Evolutionary conservation across 1,140 invertebrate genomes (phyloP).

Genomic region (Phymastichus coffea): DNA sequence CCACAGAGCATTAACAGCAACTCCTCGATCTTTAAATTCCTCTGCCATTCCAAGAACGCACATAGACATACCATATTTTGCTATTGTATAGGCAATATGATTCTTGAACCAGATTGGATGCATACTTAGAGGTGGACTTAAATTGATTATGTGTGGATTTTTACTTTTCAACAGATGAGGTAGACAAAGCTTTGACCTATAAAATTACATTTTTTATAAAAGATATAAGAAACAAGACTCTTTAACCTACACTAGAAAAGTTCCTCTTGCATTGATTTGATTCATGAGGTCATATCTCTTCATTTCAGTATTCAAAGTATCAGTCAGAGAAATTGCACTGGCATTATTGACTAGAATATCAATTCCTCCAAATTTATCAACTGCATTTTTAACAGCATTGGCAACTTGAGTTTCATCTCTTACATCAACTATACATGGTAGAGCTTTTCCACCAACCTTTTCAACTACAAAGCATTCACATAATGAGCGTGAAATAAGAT

Average conservation of each 20-base stretch:
- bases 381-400: slow-evolving; percentile 81
- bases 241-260: slow-evolving; percentile 80
- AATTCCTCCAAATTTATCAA: slow-evolving; percentile 93
- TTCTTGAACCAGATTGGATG: slow-evolving; percentile 87
- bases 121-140: slow-evolving; percentile 93
- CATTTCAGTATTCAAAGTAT: slow-evolving; percentile 87
- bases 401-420: slow-evolving; percentile 82
- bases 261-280: slow-evolving; percentile 86
- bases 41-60: slow-evolving; percentile 95
- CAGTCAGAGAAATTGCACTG: slow-evolving; percentile 91
- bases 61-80: slow-evolving; percentile 99
- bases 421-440: slow-evolving; percentile 94
- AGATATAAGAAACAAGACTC: slow-evolving; percentile 12
- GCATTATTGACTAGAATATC: slow-evolving; percentile 97
- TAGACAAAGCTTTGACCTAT: slow-evolving; percentile 87
- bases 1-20: slow-evolving; percentile 98
- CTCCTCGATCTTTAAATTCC: slow-evolving; percentile 80
- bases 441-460: slow-evolving; percentile 82
- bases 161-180: slow-evolving; percentile 86
- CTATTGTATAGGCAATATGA: slow-evolving; percentile 97
- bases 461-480: slow-evolving; percentile 84
- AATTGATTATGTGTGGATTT: slow-evolving; percentile 94
- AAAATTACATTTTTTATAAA: slow-evolving; percentile 35
- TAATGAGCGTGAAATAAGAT: no score
- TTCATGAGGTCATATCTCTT: slow-evolving; percentile 96